Conservation (phyloP, 2,888 invertebrate species). For the Cosmia trapezina region DNA sequence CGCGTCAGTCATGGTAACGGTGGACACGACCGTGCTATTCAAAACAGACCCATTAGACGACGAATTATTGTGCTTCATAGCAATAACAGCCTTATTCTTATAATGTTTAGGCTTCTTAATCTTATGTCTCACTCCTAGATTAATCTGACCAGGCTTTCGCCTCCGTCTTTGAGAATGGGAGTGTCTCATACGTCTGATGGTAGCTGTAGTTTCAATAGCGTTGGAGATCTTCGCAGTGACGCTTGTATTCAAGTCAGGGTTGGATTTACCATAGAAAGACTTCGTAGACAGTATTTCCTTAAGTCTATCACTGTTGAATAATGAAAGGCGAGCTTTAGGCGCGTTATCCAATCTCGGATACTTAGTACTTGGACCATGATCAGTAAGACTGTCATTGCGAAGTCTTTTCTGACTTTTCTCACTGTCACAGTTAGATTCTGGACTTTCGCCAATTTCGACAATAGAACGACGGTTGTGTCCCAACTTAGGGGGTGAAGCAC, state of each 20-base stretch:
- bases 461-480: conserved; percentile 79
- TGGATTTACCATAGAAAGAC: conserved; percentile 90
- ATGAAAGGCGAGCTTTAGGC: conserved; percentile 85
- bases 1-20: conserved; percentile 68
- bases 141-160: conserved; percentile 91
- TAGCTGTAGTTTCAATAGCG: conserved; percentile 78
- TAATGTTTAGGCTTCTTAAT: conserved; percentile 91
- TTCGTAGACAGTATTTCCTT: conserved; percentile 89
- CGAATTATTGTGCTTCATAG: conserved; percentile 61
- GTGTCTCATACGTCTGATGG: conserved; percentile 74
- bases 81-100: conserved; percentile 70
- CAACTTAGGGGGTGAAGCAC: conserved; percentile 84
- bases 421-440: conserved; percentile 81
- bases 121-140: conserved; percentile 92
- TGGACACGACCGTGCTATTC: conserved; percentile 69
- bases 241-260: conserved; percentile 81
- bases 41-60: conserved; percentile 57
- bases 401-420: conserved; percentile 84
- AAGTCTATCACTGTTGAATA: conserved; percentile 84
- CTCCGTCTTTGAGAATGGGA: conserved; percentile 76
- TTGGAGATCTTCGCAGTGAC: conserved; percentile 78
- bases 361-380: conserved; percentile 79
- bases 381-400: conserved; percentile 80
- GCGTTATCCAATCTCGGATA: conserved; percentile 80
- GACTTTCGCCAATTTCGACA: conserved; percentile 83